A percentile compares a stretch with the other conserved stretches of the same genome.
Evolutionary conservation across 2,888 invertebrate species (phyloP).

Genomic region (Microchrysa polita): DNA sequence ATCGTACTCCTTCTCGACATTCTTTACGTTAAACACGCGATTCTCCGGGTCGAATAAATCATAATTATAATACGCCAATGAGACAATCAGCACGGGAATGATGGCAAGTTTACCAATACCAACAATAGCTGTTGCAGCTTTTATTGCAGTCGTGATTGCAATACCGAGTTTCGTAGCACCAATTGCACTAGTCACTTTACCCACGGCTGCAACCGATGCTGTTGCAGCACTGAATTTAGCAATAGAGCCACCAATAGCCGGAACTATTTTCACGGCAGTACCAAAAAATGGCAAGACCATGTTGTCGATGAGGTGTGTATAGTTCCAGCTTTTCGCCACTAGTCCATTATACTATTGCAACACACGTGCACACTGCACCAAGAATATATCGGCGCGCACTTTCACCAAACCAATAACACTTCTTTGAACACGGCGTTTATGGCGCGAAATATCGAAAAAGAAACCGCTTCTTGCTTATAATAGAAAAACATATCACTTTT

Average conservation of each 20-base stretch:
- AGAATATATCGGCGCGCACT: slow-evolving; percentile 15
- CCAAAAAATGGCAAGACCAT: slow-evolving; percentile 59
- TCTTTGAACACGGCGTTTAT: not conserved
- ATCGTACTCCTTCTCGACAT: slow-evolving; percentile 77
- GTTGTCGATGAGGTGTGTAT: slow-evolving; percentile 51
- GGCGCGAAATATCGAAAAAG: too few species aligned
- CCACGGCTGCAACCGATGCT: slow-evolving; percentile 55
- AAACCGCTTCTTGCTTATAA: slow-evolving; percentile 5
- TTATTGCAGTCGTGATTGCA: slow-evolving; percentile 71
- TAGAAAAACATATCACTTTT: slow-evolving; percentile 43
- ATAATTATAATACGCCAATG: slow-evolving; percentile 84
- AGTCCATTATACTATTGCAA: not conserved
- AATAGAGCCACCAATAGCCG: slow-evolving; percentile 59
- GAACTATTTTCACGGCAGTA: slow-evolving; percentile 56
- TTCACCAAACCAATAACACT: slow-evolving; percentile 15
- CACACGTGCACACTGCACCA: slow-evolving; percentile 3
- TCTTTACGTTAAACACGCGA: slow-evolving; percentile 75
- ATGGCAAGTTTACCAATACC: slow-evolving; percentile 79
- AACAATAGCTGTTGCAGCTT: slow-evolving; percentile 75
- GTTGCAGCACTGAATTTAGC: slow-evolving; percentile 62
- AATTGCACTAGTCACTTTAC: slow-evolving; percentile 62
- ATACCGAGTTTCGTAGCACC: slow-evolving; percentile 61
- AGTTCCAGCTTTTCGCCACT: too few species aligned
- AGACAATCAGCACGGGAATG: slow-evolving; percentile 78
- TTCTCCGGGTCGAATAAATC: slow-evolving; percentile 87